A percentile compares a stretch with the other conserved stretches of the same genome.
These are phyloP conservation scores for Burhinus oedicnemus DNA, from an alignment of 2,113 vertebrate species.

Conservation along the genomic window DNA sequence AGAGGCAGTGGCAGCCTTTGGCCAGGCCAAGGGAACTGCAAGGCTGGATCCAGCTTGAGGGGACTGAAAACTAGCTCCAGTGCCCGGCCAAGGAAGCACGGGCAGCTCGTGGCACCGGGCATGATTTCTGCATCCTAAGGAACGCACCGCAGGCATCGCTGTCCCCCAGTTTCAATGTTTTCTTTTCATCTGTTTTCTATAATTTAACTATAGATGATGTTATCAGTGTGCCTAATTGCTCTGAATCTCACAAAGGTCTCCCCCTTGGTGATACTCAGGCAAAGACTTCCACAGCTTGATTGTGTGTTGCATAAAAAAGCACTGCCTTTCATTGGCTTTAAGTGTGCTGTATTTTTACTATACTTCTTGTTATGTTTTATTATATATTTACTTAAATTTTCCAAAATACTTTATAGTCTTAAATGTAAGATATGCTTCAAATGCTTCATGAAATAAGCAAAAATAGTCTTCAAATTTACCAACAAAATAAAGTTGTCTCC, in stretches of 20 bases:
- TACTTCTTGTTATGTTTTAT: not conserved
- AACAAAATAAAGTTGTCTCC: conserved; percentile 40
- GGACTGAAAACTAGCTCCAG: not conserved
- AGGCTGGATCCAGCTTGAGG: not conserved
- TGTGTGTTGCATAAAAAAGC: not conserved
- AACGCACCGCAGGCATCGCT: not conserved
- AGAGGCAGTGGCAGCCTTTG: not conserved
- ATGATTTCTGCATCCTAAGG: not conserved
- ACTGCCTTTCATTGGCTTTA: not conserved
- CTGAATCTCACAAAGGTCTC: not conserved
- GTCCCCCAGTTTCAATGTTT: not conserved
- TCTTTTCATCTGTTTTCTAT: not conserved
- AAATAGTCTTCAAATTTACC: conserved; percentile 12
- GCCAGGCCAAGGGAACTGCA: not conserved
- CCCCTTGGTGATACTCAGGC: not conserved
- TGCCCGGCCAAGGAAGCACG: fast-evolving
- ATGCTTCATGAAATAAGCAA: not conserved
- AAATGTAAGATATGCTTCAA: not conserved
- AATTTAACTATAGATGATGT: not conserved
- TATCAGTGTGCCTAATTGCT: not conserved
- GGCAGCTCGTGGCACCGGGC: not conserved
- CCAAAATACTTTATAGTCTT: not conserved
- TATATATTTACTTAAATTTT: not conserved
- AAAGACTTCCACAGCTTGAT: not conserved
- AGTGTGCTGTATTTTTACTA: not conserved